Conservation (phyloP, 30 jellyfish, hydroid and myxozoan species). For the Hydractinia echinata region DNA sequence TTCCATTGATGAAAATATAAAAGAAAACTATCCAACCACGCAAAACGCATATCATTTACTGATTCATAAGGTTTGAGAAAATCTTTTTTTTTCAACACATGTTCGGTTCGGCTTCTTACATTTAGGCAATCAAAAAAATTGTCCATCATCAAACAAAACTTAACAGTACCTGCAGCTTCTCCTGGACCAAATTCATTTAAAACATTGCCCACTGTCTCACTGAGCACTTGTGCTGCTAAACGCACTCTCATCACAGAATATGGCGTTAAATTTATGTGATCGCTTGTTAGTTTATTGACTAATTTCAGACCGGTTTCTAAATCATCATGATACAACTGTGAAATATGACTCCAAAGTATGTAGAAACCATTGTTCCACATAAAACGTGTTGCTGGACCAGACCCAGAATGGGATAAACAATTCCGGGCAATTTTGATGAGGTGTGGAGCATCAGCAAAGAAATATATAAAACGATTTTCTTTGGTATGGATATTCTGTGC, state of each 20-base stretch:
- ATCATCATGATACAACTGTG: too few relatives aligned
- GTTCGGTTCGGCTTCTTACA: slow-evolving; percentile 32
- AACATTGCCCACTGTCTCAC: slow-evolving; percentile 19
- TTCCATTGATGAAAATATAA: slow-evolving; percentile 34
- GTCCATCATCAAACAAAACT: slow-evolving; percentile 29
- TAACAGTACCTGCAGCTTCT: slow-evolving; percentile 16
- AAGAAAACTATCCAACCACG: slow-evolving; percentile 40
- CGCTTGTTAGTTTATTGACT: too few relatives aligned
- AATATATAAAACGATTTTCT: slow-evolving; percentile 23
- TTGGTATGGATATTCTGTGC: slow-evolving; percentile 25
- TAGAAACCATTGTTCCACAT: too few relatives aligned
- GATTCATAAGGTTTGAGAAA: slow-evolving; percentile 27
- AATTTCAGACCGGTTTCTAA: too few relatives aligned
- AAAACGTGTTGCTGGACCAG: too few relatives aligned
- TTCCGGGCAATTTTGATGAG: slow-evolving; percentile 45
- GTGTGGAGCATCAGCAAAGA: slow-evolving; percentile 52
- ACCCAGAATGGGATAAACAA: slow-evolving; percentile 38
- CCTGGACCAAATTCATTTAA: slow-evolving; percentile 1
- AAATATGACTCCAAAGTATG: too few relatives aligned
- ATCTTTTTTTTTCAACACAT: slow-evolving; percentile 12
- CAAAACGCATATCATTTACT: slow-evolving; percentile 30
- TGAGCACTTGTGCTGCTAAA: slow-evolving; percentile 17
- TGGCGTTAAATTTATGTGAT: slow-evolving; percentile 7
- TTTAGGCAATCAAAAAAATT: slow-evolving; percentile 35
- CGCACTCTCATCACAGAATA: too few relatives aligned